A percentile compares a stretch with the other conserved stretches of the same genome.
Conservation (phyloP, 1,140 invertebrate genomes). For the Heterodera schachtii region DNA sequence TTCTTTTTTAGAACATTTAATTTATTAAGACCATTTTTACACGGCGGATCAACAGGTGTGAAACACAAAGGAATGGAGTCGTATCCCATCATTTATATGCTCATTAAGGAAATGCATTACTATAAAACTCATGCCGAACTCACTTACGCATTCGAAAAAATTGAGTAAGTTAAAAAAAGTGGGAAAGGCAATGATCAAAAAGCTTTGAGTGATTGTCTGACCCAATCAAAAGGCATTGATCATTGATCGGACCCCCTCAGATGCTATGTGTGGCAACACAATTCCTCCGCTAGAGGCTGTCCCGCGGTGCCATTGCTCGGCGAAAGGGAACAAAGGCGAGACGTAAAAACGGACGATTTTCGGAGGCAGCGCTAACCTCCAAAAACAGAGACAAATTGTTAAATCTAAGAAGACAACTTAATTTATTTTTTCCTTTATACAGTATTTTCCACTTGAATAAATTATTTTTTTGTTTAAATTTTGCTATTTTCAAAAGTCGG, state of each 20-base stretch:
- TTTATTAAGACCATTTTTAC: slow-evolving; percentile 50
- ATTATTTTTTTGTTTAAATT: too few species aligned
- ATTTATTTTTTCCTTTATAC: too few species aligned
- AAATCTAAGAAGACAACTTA: too few species aligned
- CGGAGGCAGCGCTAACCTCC: not conserved
- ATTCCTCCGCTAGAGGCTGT: slow-evolving; percentile 35
- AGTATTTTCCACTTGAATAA: too few species aligned
- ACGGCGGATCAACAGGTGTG: slow-evolving; percentile 38
- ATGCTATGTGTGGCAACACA: slow-evolving; percentile 55
- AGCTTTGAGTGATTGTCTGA: not conserved
- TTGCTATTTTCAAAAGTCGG: too few species aligned
- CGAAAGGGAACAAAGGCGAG: not conserved
- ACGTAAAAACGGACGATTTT: not conserved
- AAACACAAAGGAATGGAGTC: not conserved
- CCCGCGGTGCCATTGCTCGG: slow-evolving; percentile 30
- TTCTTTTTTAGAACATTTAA: slow-evolving; percentile 2
- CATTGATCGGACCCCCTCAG: not conserved
- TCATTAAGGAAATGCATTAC: slow-evolving; percentile 51
- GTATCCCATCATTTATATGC: not conserved
- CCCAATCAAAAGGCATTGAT: not conserved
- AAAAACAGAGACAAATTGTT: too few species aligned
- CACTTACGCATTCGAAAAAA: slow-evolving; percentile 51
- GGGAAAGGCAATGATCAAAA: not conserved
- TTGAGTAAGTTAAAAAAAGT: slow-evolving; percentile 28
- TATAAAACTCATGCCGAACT: slow-evolving; percentile 56